These are phyloP conservation scores for Penaeus vannamei DNA, from an alignment of 1,140 invertebrate species.

Conservation along the genomic window DNA sequence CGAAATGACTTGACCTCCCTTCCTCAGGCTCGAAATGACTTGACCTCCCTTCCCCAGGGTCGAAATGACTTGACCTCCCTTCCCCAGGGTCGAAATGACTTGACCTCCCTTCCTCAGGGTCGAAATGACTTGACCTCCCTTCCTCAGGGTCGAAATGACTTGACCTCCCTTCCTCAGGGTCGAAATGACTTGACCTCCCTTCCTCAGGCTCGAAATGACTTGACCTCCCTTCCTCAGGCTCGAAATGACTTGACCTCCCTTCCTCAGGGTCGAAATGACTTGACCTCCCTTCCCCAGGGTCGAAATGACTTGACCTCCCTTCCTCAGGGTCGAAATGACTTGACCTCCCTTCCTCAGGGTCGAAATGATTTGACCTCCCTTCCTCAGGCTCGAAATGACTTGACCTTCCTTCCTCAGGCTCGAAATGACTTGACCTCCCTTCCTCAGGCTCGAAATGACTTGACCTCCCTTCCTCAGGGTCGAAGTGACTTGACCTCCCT, in stretches of 20 bases:
- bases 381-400: slow-evolving; percentile 43
- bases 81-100: slow-evolving; percentile 42
- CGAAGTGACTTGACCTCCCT: slow-evolving; percentile 6
- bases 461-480: slow-evolving; percentile 31
- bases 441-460: slow-evolving; percentile 43
- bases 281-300: slow-evolving; percentile 28
- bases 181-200: slow-evolving; percentile 8
- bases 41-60: slow-evolving; percentile 28
- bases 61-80: slow-evolving; percentile 8
- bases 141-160: slow-evolving; percentile 44
- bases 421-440: slow-evolving; percentile 8
- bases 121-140: slow-evolving; percentile 8
- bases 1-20: slow-evolving; percentile 8
- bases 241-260: slow-evolving; percentile 8
- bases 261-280: slow-evolving; percentile 44
- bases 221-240: slow-evolving; percentile 28
- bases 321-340: slow-evolving; percentile 44
- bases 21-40: slow-evolving; percentile 43
- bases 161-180: slow-evolving; percentile 31
- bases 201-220: slow-evolving; percentile 43
- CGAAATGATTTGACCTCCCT: slow-evolving; percentile 8
- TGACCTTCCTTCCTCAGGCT: slow-evolving; percentile 25
- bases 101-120: slow-evolving; percentile 31
- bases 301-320: slow-evolving; percentile 8
- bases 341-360: slow-evolving; percentile 31